Base-by-base conservation (phyloP, 2,888 invertebrate genomes). In the Microlaimidae sp. region DNA sequence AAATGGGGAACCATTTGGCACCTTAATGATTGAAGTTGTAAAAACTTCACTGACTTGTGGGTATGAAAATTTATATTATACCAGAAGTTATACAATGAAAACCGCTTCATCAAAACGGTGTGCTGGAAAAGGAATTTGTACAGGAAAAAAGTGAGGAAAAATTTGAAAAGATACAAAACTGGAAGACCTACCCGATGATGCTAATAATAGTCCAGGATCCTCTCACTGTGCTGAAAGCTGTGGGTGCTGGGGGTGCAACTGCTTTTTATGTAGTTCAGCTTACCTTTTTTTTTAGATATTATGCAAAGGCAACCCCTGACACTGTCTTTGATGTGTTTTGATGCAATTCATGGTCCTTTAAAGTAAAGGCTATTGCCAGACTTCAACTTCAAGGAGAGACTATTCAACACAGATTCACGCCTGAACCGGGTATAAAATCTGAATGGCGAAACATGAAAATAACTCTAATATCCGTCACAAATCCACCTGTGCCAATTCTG, bases 271-370 rank as follows among this genome's bases (percentile, higher is more conserved):
- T 46, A 23, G 26, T 24, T 38, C 27, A 10, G 38, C 38, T n/a
- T 38, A n/a, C n/a, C 38, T 38, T n/a, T n/a, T 38, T 38, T 38
- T 38, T 38, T n/a, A 10, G 38, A 13, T 13, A 10, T 10, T 38
- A 38, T 38, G 38, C 38, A 13, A 38, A 10, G 10, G 13, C 38
- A 13, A n/a, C 38, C n/a, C 10, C 38, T 21, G 55, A 50, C 19
- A 40, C 13, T 17, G 10, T 50, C 2, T 56, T 29, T 27, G 29
- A 53, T 2, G 3, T 53, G 17, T 55, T 55, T 24, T 13, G 48
- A 2, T 55, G 55, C 17, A 27, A 17, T 10, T 2, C 29, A n/a
- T 38, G 47, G 43, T 13, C 42, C 13, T 17, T 26, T 17, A n/a
- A 47, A 38, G 38, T 38, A 13, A 10, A 38, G n/a, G 38, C 38